Percentiles rank a stretch among this genome's conserved stretches.
These are phyloP conservation scores for Cyanoderma ruficeps DNA, from an alignment of 2,113 vertebrate genomes.

Conservation along the genomic window DNA sequence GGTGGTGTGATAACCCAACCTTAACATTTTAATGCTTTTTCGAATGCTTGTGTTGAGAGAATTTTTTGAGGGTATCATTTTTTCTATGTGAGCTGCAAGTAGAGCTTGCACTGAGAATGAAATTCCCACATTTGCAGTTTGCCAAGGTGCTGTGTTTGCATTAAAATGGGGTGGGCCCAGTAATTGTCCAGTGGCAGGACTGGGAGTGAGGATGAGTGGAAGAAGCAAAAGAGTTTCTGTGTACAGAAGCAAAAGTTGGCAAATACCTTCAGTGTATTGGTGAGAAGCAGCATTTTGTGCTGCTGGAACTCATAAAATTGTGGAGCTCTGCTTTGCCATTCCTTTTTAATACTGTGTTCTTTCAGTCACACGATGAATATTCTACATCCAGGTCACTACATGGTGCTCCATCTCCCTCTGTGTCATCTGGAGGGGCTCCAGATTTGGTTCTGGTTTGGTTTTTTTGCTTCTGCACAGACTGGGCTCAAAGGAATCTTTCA, in stretches of 20 bases:
- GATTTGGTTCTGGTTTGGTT: too few relatives aligned
- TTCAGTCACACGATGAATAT: not conserved
- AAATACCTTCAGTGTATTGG: not conserved
- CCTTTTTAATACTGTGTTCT: not conserved
- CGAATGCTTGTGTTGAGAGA: not conserved
- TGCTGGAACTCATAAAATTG: not conserved
- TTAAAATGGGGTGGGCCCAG: not conserved
- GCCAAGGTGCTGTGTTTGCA: not conserved
- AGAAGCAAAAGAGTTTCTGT: not conserved
- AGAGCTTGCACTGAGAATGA: not conserved
- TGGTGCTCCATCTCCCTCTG: fast-evolving
- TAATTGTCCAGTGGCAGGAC: not conserved
- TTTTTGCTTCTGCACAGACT: too few relatives aligned
- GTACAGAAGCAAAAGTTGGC: not conserved
- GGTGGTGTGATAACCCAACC: not conserved
- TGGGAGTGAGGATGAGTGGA: not conserved
- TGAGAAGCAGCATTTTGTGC: not conserved
- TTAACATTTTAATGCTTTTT: not conserved
- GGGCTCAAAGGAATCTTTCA: fast-evolving
- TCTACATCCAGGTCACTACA: not conserved
- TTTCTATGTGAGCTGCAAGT: fast-evolving
- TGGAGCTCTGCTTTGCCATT: not conserved
- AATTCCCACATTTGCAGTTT: not conserved
- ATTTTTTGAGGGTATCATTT: not conserved
- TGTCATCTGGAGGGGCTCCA: not conserved